Percentiles rank a stretch among this genome's conserved stretches.
phyloP scores from a whole-genome alignment of 2,888 invertebrate species.

The Silvanus unidentatus region DNA sequence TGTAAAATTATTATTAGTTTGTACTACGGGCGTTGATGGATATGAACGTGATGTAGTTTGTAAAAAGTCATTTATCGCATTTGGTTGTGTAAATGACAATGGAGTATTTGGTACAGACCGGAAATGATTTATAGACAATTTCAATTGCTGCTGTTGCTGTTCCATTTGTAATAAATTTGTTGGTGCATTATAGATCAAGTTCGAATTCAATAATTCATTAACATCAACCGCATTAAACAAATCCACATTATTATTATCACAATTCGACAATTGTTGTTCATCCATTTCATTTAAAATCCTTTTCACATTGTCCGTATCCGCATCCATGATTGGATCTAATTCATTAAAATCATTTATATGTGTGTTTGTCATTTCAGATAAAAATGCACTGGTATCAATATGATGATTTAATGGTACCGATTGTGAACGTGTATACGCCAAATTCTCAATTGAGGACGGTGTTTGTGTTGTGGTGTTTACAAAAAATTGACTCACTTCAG shows the following conservation, averaged over 20 bases:
- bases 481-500: constrained; percentile 59
- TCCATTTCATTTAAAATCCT: constrained; percentile 61
- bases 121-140: constrained; percentile 49
- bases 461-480: constrained; percentile 45
- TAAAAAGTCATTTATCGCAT: constrained; percentile 34
- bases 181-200: neutral
- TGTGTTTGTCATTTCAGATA: neutral
- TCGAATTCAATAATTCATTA: neutral
- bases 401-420: constrained; percentile 58
- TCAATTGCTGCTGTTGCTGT: constrained; percentile 15
- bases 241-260: constrained; percentile 33
- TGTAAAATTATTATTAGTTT: constrained; percentile 40
- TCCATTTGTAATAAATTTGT: too few species aligned
- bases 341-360: constrained; percentile 57
- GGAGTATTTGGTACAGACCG: constrained; percentile 68
- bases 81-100: constrained; percentile 37
- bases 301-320: constrained; percentile 59
- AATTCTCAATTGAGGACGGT: constrained; percentile 37
- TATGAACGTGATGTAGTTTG: constrained; percentile 61
- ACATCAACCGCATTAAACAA: constrained; percentile 24
- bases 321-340: constrained; percentile 57
- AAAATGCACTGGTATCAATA: neutral
- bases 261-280: constrained; percentile 35
- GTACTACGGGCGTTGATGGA: constrained; percentile 65
- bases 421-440: constrained; percentile 56